phyloP scores from a whole-genome alignment of 2,113 vertebrate species.

The Clarias gariepinus region DNA sequence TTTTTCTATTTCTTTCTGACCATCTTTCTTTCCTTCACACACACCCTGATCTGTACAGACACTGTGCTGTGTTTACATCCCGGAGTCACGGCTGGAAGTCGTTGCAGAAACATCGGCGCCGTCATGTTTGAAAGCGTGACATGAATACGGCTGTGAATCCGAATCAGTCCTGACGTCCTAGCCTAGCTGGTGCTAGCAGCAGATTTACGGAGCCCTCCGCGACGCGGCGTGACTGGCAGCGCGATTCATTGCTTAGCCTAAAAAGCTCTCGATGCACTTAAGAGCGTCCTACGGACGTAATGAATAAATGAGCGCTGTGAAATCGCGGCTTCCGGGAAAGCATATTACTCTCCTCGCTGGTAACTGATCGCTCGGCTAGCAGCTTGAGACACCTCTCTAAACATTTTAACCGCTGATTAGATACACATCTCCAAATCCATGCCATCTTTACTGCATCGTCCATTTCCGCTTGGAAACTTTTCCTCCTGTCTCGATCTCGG shows the following conservation, averaged over 20 bases:
- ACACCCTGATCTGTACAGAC: too few species aligned
- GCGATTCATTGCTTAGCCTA: slow-evolving; percentile 56
- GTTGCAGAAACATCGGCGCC: slow-evolving; percentile 23
- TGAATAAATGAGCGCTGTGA: slow-evolving; percentile 58
- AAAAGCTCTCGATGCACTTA: slow-evolving; percentile 58
- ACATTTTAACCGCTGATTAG: slow-evolving; percentile 40
- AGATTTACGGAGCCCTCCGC: slow-evolving; percentile 40
- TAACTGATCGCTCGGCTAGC: slow-evolving; percentile 45
- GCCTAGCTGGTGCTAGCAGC: slow-evolving; percentile 30
- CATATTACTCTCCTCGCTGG: slow-evolving; percentile 45
- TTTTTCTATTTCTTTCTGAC: too few species aligned
- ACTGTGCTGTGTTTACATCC: too few species aligned
- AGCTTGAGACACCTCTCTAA: slow-evolving; percentile 49
- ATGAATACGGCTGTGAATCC: neutral
- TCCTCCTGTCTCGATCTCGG: neutral
- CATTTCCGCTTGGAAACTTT: slow-evolving; percentile 8
- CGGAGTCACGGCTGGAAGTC: slow-evolving; percentile 20
- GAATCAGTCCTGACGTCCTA: slow-evolving; percentile 16
- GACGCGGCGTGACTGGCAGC: slow-evolving; percentile 45
- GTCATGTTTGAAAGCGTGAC: slow-evolving; percentile 34
- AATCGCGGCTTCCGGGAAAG: slow-evolving; percentile 51
- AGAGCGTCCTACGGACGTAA: slow-evolving; percentile 53
- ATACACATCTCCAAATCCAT: slow-evolving; percentile 31
- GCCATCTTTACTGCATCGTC: slow-evolving; percentile 32
- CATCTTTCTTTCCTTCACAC: too few species aligned